Base-by-base conservation (phyloP, 2,797 vertebrate genomes). In the Lagocephalus sceleratus region DNA sequence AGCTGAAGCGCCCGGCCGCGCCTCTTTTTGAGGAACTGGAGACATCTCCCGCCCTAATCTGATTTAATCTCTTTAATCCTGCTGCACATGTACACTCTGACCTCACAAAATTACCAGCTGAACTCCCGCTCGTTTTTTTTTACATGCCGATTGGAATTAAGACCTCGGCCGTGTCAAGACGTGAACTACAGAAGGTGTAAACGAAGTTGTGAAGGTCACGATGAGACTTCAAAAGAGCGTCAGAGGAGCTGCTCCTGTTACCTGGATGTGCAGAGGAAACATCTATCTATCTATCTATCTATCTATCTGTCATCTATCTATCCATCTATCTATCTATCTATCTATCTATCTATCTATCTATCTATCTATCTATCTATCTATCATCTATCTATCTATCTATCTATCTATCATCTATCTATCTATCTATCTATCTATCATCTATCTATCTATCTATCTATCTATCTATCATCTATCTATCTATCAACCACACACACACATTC, bases 11-110 rank as follows among this genome's bases (percentile, higher is more conserved):
- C 26, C 8, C 3, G 47, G 46, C 29, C 12, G 7, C 17, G 21
- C 17, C 50, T 48, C 43, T 32, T 9, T 68, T 60, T 63, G 51
- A 63, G 48, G 48, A 42, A 55, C 45, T 43, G 51, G 51, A 62
- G 32, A 15, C 23, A 12, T 63, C 57, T 58, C 66, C 1, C 17
- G 47, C 62, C 57, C 21, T 16, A 53, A 75, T 73, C 54, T 63
- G 47, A 59, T 74, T 68, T 71, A 74, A 73, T 81, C 74, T 68
- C 54, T 25, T 43, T 77, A 67, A 80, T 77, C 73, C 66, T 71
- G 26, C 26, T 10, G 35, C 47, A 23, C 47, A 54, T 42, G 35
- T 40, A 50, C 38, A 57, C 41, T 57, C 44, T 59, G 61, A 66
- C 58, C 50, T 44, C 51, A 14, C 47, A 47, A 43, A 67, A 48